Conservation (phyloP, 2,888 invertebrate genomes). For the Homarus gammarus region DNA sequence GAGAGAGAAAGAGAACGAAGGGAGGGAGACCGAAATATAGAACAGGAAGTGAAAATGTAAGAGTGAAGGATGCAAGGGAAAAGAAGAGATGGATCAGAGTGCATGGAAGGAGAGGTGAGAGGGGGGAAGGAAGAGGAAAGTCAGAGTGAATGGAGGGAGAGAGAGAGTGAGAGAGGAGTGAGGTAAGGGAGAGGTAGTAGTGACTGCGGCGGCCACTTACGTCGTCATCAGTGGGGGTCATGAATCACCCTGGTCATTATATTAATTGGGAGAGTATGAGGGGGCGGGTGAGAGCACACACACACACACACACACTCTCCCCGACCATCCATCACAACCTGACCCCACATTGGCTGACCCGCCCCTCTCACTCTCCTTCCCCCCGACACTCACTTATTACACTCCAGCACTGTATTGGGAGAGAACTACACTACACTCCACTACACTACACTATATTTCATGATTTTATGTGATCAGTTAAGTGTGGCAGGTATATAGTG, state of each 20-base stretch:
- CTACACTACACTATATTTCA: no score
- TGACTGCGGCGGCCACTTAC: not conserved
- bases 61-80: not conserved
- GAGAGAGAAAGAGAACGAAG: not conserved
- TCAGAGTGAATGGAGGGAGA: not conserved
- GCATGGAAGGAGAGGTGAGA: not conserved
- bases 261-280: conserved; percentile 6
- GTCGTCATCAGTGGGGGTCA: not conserved
- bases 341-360: not conserved
- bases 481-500: no score
- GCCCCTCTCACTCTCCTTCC: not conserved
- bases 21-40: not conserved
- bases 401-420: no score
- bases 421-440: no score
- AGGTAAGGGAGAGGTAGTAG: not conserved
- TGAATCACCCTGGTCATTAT: conserved; percentile 5
- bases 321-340: not conserved
- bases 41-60: no score
- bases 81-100: not conserved
- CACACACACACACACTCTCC: not conserved
- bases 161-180: not conserved
- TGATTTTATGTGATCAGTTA: no score
- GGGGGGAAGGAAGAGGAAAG: not conserved
- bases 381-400: not conserved
- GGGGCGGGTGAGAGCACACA: not conserved